Percentiles rank a stretch among this genome's conserved stretches.
These are phyloP conservation scores for Protophormia terraenovae DNA, from an alignment of 2,888 invertebrate genomes.

Conservation along the genomic window DNA sequence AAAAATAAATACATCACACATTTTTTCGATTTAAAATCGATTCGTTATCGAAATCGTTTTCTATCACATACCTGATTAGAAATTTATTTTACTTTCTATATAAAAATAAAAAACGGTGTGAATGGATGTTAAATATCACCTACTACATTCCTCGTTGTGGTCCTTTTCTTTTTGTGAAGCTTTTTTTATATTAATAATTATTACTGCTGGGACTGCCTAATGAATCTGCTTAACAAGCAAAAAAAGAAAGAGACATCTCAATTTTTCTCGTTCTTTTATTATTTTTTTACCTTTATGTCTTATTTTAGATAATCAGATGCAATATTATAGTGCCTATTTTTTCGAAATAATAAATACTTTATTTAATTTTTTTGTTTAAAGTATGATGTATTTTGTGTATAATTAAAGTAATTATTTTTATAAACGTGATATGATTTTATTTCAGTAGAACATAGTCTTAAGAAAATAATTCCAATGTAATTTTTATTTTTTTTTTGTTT, in stretches of 20 bases:
- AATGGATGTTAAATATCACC: too few relatives aligned
- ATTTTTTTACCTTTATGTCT: background rate
- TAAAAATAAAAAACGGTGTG: too few relatives aligned
- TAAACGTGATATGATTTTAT: slow-evolving; percentile 65
- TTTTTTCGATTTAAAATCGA: too few relatives aligned
- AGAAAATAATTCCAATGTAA: slow-evolving; percentile 30
- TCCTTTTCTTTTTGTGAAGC: too few relatives aligned
- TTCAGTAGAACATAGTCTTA: slow-evolving; percentile 46
- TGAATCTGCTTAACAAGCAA: background rate
- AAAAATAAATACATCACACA: too few relatives aligned
- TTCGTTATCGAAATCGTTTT: too few relatives aligned
- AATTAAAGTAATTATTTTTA: slow-evolving; percentile 48
- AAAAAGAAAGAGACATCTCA: background rate
- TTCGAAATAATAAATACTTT: slow-evolving; percentile 33
- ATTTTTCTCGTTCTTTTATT: background rate
- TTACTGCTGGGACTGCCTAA: background rate
- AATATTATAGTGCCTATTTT: slow-evolving; percentile 79
- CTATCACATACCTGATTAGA: too few relatives aligned
- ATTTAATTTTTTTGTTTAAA: slow-evolving; percentile 29
- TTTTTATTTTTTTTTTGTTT: slow-evolving; percentile 35
- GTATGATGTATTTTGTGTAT: slow-evolving; percentile 38
- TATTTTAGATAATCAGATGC: slow-evolving; percentile 72
- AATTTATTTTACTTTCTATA: too few relatives aligned
- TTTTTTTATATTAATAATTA: too few relatives aligned
- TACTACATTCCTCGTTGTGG: too few relatives aligned